Percentiles rank a stretch among this genome's conserved stretches.
Evolutionary conservation across 1,140 invertebrate genomes (phyloP).

Genomic region (Drosophila orena): DNA sequence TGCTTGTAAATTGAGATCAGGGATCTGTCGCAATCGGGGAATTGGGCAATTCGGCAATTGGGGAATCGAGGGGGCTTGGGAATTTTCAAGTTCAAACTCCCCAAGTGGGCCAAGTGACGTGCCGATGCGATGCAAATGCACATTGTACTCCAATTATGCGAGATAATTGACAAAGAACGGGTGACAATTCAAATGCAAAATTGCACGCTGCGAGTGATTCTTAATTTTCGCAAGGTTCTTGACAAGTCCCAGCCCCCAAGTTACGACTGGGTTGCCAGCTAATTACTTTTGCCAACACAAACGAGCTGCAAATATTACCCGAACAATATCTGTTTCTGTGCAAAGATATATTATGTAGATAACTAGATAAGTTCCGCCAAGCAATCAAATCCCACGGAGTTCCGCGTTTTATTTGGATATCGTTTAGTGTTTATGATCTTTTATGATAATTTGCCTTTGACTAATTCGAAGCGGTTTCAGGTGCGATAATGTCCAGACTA

Average conservation of each 20-base stretch:
- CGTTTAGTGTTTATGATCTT: slow-evolving; percentile 25
- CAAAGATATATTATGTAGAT: neutral
- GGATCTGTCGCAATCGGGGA: neutral
- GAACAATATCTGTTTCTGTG: slow-evolving; percentile 18
- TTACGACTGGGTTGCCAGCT: slow-evolving; percentile 46
- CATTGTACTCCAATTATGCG: slow-evolving; percentile 75
- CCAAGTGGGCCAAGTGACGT: slow-evolving; percentile 57
- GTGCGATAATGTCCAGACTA: slow-evolving; percentile 29
- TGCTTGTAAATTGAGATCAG: slow-evolving; percentile 27
- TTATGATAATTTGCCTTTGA: slow-evolving; percentile 32
- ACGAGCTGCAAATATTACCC: slow-evolving; percentile 2
- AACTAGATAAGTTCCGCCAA: slow-evolving; percentile 7
- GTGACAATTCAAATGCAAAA: slow-evolving; percentile 71
- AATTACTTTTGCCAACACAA: slow-evolving; percentile 68
- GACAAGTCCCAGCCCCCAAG: slow-evolving; percentile 19
- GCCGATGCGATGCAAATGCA: slow-evolving; percentile 37
- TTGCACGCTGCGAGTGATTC: slow-evolving; percentile 25
- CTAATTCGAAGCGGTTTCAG: slow-evolving; percentile 19
- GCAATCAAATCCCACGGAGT: slow-evolving; percentile 10
- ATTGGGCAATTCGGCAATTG: neutral
- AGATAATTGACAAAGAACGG: slow-evolving; percentile 73
- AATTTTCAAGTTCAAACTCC: slow-evolving; percentile 65
- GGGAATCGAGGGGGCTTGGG: neutral
- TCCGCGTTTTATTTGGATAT: slow-evolving; percentile 14
- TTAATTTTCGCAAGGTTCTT: slow-evolving; percentile 47